phyloP scores from a whole-genome alignment of 2,113 vertebrate genomes.

The Cisticola juncidis region DNA sequence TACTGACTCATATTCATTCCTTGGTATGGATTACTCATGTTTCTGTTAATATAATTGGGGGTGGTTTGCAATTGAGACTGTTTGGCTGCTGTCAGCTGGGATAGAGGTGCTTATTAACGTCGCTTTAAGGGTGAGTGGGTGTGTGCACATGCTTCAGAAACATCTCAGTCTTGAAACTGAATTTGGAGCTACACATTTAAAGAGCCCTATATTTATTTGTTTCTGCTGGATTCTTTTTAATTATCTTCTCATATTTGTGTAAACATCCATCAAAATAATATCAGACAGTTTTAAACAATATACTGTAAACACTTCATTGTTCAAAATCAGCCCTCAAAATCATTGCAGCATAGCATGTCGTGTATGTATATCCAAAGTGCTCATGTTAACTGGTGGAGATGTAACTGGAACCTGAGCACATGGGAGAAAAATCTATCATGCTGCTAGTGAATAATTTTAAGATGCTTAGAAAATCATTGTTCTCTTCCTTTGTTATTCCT shows the following conservation, averaged over 20 bases:
- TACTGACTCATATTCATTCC: conserved; percentile 51
- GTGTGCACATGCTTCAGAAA: conserved; percentile 15
- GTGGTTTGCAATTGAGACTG: conserved; percentile 52
- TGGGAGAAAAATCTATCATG: not conserved
- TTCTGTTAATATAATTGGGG: conserved; percentile 57
- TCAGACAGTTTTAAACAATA: not conserved
- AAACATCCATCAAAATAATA: not conserved
- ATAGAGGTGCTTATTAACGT: conserved; percentile 29
- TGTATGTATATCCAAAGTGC: not conserved
- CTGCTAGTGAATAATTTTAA: not conserved
- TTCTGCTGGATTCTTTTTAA: not conserved
- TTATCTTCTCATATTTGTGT: not conserved
- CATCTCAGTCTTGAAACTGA: conserved; percentile 2
- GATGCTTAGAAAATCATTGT: not conserved
- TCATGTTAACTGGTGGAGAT: not conserved
- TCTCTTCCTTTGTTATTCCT: not conserved
- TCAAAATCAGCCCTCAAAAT: not conserved
- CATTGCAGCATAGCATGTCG: not conserved
- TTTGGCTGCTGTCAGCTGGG: conserved; percentile 56
- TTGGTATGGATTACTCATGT: conserved; percentile 56
- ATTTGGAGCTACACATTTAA: not conserved
- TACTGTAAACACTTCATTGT: not conserved
- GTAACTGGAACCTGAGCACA: not conserved
- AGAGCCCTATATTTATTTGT: not conserved
- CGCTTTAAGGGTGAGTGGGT: conserved; percentile 22